Evolutionary conservation across 2,113 vertebrate species (phyloP).

Genomic region (Junco hyemalis): DNA sequence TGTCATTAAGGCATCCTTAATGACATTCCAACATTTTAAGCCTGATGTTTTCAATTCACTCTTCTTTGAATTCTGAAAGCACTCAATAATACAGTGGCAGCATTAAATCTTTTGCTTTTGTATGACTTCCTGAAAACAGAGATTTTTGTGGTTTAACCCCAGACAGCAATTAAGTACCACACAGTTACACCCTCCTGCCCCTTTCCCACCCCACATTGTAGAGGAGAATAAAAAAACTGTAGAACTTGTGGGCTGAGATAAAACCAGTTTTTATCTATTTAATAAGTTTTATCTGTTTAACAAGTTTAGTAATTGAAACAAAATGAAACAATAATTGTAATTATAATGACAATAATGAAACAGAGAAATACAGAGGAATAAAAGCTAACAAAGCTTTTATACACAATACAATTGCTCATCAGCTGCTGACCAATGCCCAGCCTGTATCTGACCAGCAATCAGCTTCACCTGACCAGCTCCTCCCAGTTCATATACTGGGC

Average conservation of each 20-base stretch:
- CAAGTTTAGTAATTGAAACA: neutral
- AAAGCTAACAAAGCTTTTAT: neutral
- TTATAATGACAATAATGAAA: neutral
- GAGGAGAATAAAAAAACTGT: neutral
- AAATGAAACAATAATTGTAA: neutral
- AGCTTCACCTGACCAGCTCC: neutral
- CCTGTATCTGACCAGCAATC: neutral
- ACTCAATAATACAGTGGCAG: neutral
- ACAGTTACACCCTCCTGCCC: neutral
- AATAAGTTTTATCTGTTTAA: neutral
- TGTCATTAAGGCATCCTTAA: neutral
- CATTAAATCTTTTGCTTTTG: conserved; percentile 21
- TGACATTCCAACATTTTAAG: neutral
- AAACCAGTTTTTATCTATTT: neutral
- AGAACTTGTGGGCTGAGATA: neutral
- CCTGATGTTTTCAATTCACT: neutral
- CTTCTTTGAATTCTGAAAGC: conserved; percentile 28
- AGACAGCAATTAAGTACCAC: neutral
- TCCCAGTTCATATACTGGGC: neutral
- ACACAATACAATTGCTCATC: neutral
- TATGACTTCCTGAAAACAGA: conserved; percentile 31
- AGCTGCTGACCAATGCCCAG: neutral
- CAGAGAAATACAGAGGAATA: neutral
- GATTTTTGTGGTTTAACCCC: neutral
- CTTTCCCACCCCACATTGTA: neutral